Conservation (phyloP, 2,888 invertebrate species). For the Calameuta filiformis region DNA sequence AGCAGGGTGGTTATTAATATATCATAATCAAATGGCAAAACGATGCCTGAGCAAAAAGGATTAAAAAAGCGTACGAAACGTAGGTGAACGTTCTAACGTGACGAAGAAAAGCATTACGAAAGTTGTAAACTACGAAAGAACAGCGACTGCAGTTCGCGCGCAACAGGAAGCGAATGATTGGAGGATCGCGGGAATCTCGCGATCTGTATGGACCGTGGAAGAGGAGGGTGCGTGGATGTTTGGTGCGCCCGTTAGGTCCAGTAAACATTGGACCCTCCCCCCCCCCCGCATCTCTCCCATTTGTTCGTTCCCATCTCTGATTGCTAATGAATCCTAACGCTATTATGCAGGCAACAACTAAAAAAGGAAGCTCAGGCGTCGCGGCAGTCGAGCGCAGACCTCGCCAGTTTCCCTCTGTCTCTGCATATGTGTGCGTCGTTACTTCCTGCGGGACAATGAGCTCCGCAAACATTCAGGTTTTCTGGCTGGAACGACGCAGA, state of each 20-base stretch:
- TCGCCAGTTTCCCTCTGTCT: constrained; percentile 26
- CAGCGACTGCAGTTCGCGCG: no score
- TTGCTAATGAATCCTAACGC: constrained; percentile 66
- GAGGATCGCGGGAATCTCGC: no score
- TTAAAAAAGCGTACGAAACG: no score
- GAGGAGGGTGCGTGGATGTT: no score
- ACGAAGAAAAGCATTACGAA: no score
- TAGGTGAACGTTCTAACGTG: no score
- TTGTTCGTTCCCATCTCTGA: constrained; percentile 56
- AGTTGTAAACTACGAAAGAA: no score
- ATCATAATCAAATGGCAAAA: no score
- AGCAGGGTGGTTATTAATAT: no score
- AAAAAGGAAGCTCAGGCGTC: constrained; percentile 45
- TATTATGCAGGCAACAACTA: constrained; percentile 63
- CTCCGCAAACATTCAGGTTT: constrained; percentile 58
- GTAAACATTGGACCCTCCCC: constrained; percentile 60
- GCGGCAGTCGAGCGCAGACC: constrained; percentile 29
- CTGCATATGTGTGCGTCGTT: constrained; percentile 26
- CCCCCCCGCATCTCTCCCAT: constrained; percentile 50
- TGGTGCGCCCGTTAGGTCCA: constrained; percentile 18
- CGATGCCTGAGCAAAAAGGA: no score
- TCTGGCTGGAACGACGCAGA: constrained; percentile 13
- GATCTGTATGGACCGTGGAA: no score
- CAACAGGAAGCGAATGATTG: no score
- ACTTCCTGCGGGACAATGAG: constrained; percentile 59